Base-by-base conservation (phyloP, 2,888 invertebrate genomes). In the Ceraclea dissimilis region DNA sequence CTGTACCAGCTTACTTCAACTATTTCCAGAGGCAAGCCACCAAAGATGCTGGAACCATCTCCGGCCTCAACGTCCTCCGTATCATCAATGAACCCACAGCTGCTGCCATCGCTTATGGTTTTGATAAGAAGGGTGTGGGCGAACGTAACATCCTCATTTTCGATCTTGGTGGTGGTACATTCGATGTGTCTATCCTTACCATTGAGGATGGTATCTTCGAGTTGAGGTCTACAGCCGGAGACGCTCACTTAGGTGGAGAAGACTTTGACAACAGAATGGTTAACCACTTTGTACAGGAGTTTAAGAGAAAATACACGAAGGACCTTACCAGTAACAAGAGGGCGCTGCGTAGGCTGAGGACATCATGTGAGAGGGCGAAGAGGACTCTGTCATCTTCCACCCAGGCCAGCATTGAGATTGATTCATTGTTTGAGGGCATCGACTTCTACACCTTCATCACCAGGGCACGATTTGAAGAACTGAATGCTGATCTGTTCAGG, bases 401-500 rank as follows among this genome's bases (percentile, higher is more conserved):
- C n/a, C 90, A 91, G 71, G 91, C 91, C 34, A 89, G 86, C 68
- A 91, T 97, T 67, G 96, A 97, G 79, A 94, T 97, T 63, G 96
- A 97, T 71, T 93, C 95, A 1, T 81, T 97, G 55, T 93, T 84
- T 67, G 95, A 97, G 71, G 96, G 96, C 62, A 87, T 93, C 64
- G 97, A 99, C 71, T 97, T 94, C 79, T 94, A 95, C 76, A 93
- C 95, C 0, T 90, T 87, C 52, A 90, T 98, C 70, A 95, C 95
- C 16, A 82, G 96, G 66, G 97, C 97, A 58, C 85, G 95, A 67
- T 99, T 99, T 72, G 98, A 99, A 73, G 97, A 98, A 71, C 79
- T 99, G 67, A 93, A 93, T 71, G 90, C 93, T 11, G 97, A 98
- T 73, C 80, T 98, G 63, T 97, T 99, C 88, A 83, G 95, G 63